These are phyloP conservation scores for Nemapogon koenigi DNA, from an alignment of 2,888 invertebrate species.

Conservation along the genomic window DNA sequence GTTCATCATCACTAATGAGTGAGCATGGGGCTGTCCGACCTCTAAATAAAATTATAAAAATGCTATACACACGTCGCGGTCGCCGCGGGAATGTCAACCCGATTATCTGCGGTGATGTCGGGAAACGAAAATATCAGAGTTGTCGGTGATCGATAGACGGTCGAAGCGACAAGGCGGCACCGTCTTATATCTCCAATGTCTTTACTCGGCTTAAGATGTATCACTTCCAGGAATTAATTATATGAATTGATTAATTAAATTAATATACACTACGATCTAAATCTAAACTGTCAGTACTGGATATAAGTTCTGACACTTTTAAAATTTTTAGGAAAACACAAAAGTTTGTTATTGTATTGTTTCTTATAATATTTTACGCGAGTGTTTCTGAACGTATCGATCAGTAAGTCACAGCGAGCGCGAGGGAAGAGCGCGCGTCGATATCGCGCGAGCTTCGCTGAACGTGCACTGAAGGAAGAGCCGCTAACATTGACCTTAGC, in stretches of 20 bases:
- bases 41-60: constrained; percentile 37
- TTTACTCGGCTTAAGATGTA: constrained; percentile 2
- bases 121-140: constrained; percentile 33
- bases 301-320: too few species aligned
- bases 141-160: constrained; percentile 44
- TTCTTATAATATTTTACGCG: too few species aligned
- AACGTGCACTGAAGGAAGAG: constrained; percentile 62
- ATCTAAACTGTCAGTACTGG: too few species aligned
- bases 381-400: too few species aligned
- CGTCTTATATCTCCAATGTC: constrained; percentile 22
- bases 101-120: constrained; percentile 43
- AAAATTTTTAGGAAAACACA: background rate
- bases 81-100: constrained; percentile 28
- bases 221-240: background rate
- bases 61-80: constrained; percentile 19
- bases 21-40: constrained; percentile 2
- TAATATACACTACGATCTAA: too few species aligned
- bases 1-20: constrained; percentile 55
- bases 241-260: too few species aligned
- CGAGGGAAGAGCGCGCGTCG: constrained; percentile 34
- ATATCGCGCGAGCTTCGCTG: constrained; percentile 33
- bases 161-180: constrained; percentile 34
- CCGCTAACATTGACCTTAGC: constrained; percentile 65
- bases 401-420: constrained; percentile 33
- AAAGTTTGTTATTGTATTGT: background rate